Evolutionary conservation across 2,113 vertebrate species (phyloP).

Genomic region (Xenus cinereus): DNA sequence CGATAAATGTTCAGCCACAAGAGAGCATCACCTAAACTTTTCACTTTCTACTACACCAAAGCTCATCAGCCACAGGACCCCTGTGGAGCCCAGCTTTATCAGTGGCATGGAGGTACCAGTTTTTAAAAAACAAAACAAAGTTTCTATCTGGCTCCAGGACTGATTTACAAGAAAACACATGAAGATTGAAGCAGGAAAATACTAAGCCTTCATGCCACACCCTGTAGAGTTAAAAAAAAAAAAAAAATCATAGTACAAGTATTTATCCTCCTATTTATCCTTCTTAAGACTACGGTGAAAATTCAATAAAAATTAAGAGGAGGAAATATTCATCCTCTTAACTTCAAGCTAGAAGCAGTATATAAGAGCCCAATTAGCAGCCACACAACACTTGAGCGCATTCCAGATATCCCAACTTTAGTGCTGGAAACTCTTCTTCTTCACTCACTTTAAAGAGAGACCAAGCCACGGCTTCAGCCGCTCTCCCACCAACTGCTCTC

Average conservation of each 20-base stretch:
- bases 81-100: background rate
- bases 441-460: background rate
- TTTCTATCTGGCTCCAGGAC: background rate
- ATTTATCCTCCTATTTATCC: background rate
- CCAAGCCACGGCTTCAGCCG: rapidly evolving
- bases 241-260: background rate
- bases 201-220: background rate
- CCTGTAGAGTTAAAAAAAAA: background rate
- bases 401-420: background rate
- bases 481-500: background rate
- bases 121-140: background rate
- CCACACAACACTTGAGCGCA: background rate
- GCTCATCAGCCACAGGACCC: background rate
- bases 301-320: background rate
- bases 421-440: background rate
- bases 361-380: background rate
- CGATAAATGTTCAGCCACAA: background rate
- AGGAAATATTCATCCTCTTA: background rate
- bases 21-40: background rate
- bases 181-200: background rate
- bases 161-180: background rate
- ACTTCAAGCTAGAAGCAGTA: background rate
- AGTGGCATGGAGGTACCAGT: background rate
- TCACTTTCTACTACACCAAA: background rate
- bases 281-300: background rate